Conservation (phyloP, 2,113 vertebrate genomes). For the Panthera leo region DNA sequence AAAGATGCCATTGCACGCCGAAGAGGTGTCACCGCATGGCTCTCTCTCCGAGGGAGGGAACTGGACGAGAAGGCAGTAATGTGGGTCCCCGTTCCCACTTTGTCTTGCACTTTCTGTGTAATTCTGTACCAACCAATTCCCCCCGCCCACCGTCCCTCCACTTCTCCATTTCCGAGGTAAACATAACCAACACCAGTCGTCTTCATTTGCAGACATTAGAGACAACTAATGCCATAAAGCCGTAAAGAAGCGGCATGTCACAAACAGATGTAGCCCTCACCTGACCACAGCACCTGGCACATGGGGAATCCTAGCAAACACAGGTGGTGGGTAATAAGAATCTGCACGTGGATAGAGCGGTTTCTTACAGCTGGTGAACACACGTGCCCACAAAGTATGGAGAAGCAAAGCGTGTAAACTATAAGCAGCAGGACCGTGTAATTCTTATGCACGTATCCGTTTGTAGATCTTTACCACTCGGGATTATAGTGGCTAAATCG, state of each 20-base stretch:
- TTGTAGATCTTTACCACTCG: background rate
- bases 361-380: constrained; percentile 43
- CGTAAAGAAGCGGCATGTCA: background rate
- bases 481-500: background rate
- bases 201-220: background rate
- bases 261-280: background rate
- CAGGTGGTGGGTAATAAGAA: background rate
- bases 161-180: constrained; percentile 14
- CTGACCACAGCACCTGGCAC: too few relatives aligned
- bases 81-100: background rate
- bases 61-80: background rate
- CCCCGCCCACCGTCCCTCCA: background rate
- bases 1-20: accelerated
- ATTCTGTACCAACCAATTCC: background rate
- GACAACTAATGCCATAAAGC: background rate
- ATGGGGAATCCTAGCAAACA: background rate
- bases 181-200: background rate
- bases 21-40: background rate
- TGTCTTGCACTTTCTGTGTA: background rate
- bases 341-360: background rate
- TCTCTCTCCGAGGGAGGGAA: background rate
- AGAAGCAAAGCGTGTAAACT: background rate
- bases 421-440: background rate
- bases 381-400: background rate
- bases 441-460: background rate